Base-by-base conservation (phyloP, 1,140 invertebrate species). In the Streblospio benedicti region DNA sequence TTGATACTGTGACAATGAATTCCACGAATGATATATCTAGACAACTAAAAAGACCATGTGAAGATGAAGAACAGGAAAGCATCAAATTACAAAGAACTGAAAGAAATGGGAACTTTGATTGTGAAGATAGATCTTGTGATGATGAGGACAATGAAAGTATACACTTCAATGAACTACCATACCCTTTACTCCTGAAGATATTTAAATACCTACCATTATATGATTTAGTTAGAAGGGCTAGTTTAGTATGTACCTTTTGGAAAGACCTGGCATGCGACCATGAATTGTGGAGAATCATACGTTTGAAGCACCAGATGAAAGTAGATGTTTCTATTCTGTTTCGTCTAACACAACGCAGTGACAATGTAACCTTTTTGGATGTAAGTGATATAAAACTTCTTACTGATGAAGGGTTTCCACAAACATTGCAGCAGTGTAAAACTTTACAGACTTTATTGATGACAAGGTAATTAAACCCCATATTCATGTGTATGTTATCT, bases 211-310 rank as follows among this genome's bases (percentile, higher is more conserved):
- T 68, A 9, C 50, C 55, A 2, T 30, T 62, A 0, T 52, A 52
- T 28, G 33, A 54, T n/a, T 54, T 65, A 20, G 41, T 68, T 1
- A 6, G 64, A 1, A 2, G 49, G 16, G 64, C 53, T 2, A 41
- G 49, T 16, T 31, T 35, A 20, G 66, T 68, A 30, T 68, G 64
- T 55, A 65, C 60, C 43, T 56, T 50, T 18, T 68, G 66, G 66
- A 53, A 62, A 25, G 51, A 58, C 38, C 16, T 52, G 9, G 57
- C 49, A 6, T 12, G 53, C 4, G 66, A 68, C 45, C 60, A 57
- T 20, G 62, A 59, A n/a, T 33, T 68, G 1, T 68, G 66, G 66
- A 50, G 62, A 4, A 38, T 23, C 12, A 20, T 68, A 16, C 56
- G 55, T 38, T 43, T 68, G 25, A 45, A 41, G 5, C 58, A 60